Evolutionary conservation across 2,888 invertebrate genomes (phyloP).

Genomic region (Spisula subtruncata): DNA sequence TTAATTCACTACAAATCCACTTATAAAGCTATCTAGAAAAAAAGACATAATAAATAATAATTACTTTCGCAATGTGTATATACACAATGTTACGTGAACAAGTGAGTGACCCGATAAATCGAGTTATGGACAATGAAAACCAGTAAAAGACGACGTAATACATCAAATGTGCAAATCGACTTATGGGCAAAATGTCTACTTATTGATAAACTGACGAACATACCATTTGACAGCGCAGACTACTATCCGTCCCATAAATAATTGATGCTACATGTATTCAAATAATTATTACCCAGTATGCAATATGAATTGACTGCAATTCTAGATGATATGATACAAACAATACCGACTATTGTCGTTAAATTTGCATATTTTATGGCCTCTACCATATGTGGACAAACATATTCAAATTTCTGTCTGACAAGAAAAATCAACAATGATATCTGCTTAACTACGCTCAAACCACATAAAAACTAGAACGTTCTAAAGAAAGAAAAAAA

Average conservation of each 20-base stretch:
- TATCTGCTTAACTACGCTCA: neutral
- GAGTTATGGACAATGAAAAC: too few relatives aligned
- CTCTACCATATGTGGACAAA: neutral
- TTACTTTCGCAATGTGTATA: too few relatives aligned
- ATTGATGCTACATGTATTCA: neutral
- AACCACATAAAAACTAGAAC: neutral
- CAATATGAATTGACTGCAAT: neutral
- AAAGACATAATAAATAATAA: too few relatives aligned
- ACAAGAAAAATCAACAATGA: neutral
- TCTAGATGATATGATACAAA: neutral
- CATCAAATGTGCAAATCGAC: too few relatives aligned
- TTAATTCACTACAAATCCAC: too few relatives aligned
- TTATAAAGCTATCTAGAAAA: too few relatives aligned
- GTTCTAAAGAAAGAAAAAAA: neutral
- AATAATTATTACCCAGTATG: neutral
- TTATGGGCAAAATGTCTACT: too few relatives aligned
- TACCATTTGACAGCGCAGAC: neutral
- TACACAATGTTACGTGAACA: too few relatives aligned
- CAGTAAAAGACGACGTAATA: too few relatives aligned
- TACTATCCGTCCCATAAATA: neutral
- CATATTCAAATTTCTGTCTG: neutral
- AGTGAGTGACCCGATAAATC: too few relatives aligned
- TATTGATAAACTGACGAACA: too few relatives aligned
- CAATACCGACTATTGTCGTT: neutral
- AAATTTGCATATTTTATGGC: slow-evolving; percentile 7